These are phyloP conservation scores for Lepidocyrtinus sp. DNA, from an alignment of 2,888 invertebrate species.

Conservation along the genomic window DNA sequence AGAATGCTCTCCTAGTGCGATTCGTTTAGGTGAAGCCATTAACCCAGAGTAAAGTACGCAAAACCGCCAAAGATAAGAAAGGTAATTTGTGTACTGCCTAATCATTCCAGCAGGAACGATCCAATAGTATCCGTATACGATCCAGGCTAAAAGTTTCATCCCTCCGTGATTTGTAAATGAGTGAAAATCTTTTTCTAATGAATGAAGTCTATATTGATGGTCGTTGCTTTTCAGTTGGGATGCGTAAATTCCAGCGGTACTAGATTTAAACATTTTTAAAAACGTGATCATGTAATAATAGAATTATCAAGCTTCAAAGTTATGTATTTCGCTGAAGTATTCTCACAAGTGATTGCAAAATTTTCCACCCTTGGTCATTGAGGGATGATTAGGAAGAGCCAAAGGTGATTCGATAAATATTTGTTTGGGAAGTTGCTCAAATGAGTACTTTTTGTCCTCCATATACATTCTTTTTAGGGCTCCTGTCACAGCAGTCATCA, in stretches of 20 bases:
- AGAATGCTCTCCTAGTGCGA: slow-evolving; percentile 20
- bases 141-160: slow-evolving; percentile 35
- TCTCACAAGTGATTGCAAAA: slow-evolving; percentile 48
- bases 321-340: no score
- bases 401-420: slow-evolving; percentile 41
- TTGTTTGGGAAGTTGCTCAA: slow-evolving; percentile 16
- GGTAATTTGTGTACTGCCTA: slow-evolving; percentile 29
- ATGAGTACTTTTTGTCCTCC: slow-evolving; percentile 12
- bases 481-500: slow-evolving; percentile 45
- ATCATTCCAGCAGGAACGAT: slow-evolving; percentile 27
- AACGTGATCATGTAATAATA: no score
- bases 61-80: slow-evolving; percentile 34
- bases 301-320: no score
- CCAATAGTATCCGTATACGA: slow-evolving; percentile 38
- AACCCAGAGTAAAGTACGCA: slow-evolving; percentile 38
- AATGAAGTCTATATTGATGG: slow-evolving; percentile 1
- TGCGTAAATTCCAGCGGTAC: slow-evolving; percentile 42
- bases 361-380: slow-evolving; percentile 47
- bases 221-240: slow-evolving; percentile 25
- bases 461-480: slow-evolving; percentile 38
- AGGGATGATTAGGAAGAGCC: slow-evolving; percentile 38
- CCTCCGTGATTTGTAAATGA: slow-evolving; percentile 32
- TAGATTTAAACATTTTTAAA: no score
- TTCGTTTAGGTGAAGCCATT: slow-evolving; percentile 22
- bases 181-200: slow-evolving; percentile 35